Percentiles rank a stretch among this genome's conserved stretches.
Conservation (phyloP, 2,888 invertebrate species). For the Diarsia dahlii region DNA sequence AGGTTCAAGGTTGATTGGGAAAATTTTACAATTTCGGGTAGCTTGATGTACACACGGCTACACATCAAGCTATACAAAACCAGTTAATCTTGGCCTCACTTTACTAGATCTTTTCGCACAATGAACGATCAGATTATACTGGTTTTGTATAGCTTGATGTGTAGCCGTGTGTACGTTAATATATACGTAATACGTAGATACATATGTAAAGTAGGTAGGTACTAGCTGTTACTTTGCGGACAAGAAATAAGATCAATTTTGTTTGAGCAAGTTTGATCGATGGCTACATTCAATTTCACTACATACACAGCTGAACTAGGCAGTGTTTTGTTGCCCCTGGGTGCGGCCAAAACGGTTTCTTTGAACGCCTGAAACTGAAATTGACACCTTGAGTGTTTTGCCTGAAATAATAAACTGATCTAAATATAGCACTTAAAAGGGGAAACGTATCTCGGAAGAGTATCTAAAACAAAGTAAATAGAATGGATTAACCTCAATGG, state of each 20-base stretch:
- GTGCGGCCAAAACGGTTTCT: constrained; percentile 7
- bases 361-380: not conserved
- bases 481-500: not conserved
- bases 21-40: too few species aligned
- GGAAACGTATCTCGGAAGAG: not conserved
- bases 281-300: constrained; percentile 47
- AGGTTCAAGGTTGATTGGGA: too few species aligned
- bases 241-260: constrained; percentile 39
- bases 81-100: too few species aligned
- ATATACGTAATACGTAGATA: not conserved
- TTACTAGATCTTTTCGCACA: too few species aligned
- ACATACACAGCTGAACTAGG: constrained; percentile 33
- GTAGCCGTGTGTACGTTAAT: not conserved
- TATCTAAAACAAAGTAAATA: not conserved
- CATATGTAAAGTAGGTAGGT: not conserved
- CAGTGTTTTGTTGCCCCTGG: constrained; percentile 18
- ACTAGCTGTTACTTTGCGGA: constrained; percentile 18
- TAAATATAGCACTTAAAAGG: not conserved
- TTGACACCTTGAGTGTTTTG: not conserved
- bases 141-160: too few species aligned
- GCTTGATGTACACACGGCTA: too few species aligned
- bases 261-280: constrained; percentile 58
- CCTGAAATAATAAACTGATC: not conserved
- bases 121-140: too few species aligned
- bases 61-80: too few species aligned